Conservation (phyloP, 2,113 vertebrate genomes). For the Andinoacara biseriatus region DNA sequence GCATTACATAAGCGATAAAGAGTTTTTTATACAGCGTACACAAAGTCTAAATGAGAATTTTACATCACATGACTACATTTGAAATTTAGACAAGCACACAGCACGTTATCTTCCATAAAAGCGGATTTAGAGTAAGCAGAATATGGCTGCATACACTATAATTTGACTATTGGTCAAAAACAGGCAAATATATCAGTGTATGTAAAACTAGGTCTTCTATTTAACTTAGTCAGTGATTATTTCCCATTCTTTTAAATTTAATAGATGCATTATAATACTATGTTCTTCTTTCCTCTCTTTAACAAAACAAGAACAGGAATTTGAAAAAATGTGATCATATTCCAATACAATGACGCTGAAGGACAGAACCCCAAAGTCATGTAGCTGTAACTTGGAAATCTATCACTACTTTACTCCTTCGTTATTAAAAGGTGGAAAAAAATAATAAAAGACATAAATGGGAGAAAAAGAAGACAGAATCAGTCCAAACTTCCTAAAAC, state of each 20-base stretch:
- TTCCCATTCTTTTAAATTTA: neutral
- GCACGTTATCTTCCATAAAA: neutral
- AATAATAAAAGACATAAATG: neutral
- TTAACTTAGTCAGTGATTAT: neutral
- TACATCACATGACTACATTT: neutral
- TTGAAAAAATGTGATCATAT: too few relatives aligned
- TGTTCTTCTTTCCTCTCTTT: neutral
- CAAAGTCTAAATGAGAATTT: neutral
- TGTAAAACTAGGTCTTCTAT: neutral
- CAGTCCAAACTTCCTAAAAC: fast-evolving
- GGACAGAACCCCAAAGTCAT: neutral
- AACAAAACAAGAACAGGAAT: neutral
- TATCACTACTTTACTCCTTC: too few relatives aligned
- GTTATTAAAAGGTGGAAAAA: fast-evolving
- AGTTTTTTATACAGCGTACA: neutral
- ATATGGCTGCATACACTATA: neutral
- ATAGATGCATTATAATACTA: neutral
- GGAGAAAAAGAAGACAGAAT: neutral
- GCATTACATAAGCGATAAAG: neutral
- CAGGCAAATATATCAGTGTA: fast-evolving
- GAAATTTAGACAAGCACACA: neutral
- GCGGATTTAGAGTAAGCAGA: too few relatives aligned
- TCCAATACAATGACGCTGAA: neutral
- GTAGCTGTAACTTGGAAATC: too few relatives aligned
- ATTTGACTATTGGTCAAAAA: neutral